Evolutionary conservation across 2,113 vertebrate genomes (phyloP).

Genomic region (Phylloscopus whistleri): DNA sequence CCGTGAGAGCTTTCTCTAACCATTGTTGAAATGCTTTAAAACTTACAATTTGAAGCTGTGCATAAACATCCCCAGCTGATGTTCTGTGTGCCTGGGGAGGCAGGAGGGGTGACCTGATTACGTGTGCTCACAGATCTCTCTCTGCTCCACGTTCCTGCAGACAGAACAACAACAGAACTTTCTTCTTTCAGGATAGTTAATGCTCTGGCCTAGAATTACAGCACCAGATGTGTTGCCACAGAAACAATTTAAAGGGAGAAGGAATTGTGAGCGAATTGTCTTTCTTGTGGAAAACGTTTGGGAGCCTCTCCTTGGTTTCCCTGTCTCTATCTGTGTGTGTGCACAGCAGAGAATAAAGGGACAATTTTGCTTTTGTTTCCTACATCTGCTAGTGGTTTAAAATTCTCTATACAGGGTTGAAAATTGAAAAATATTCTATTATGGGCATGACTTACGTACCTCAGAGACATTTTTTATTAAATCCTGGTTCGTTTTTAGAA

Average conservation of each 20-base stretch:
- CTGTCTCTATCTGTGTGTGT: not conserved
- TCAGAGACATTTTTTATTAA: slow-evolving; percentile 47
- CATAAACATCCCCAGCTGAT: not conserved
- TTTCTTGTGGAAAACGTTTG: not conserved
- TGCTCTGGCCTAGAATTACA: not conserved
- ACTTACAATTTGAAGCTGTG: not conserved
- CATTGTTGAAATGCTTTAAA: not conserved
- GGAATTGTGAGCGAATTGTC: not conserved
- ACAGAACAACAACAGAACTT: slow-evolving; percentile 33
- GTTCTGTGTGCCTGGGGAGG: not conserved
- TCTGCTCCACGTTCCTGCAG: not conserved
- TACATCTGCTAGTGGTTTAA: slow-evolving; percentile 59
- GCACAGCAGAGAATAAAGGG: not conserved
- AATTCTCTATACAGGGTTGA: slow-evolving; percentile 20
- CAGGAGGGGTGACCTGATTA: not conserved
- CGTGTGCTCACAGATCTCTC: not conserved
- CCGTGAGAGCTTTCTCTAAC: not conserved
- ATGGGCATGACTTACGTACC: slow-evolving; percentile 27
- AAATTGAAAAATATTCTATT: slow-evolving; percentile 46
- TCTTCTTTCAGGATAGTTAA: not conserved
- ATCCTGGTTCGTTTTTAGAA: slow-evolving; percentile 39
- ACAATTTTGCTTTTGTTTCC: not conserved
- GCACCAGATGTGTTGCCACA: slow-evolving; percentile 47
- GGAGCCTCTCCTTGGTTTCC: not conserved
- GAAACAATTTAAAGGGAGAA: slow-evolving; percentile 51